Evolutionary conservation across 2,888 invertebrate genomes (phyloP).

Genomic region (Oscheius onirici): DNA sequence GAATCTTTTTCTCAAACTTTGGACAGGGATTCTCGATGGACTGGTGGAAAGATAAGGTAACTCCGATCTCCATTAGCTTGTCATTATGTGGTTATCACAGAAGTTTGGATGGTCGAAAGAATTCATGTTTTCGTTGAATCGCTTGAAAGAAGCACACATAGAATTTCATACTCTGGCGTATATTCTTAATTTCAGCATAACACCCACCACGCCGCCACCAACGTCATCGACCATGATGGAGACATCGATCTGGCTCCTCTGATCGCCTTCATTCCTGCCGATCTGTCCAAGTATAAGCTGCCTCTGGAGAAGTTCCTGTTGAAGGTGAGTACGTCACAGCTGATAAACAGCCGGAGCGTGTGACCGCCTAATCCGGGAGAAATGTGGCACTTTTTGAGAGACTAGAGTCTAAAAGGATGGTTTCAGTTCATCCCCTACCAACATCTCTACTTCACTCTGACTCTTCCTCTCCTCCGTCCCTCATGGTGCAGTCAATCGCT

Average conservation of each 20-base stretch:
- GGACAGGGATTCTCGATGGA: constrained; percentile 68
- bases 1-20: constrained; percentile 66
- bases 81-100: neutral
- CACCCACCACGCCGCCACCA: constrained; percentile 70
- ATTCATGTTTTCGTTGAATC: no score
- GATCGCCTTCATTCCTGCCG: constrained; percentile 67
- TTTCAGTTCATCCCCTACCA: constrained; percentile 67
- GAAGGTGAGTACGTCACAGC: constrained; percentile 32
- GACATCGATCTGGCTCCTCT: constrained; percentile 70
- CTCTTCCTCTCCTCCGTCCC: constrained; percentile 65
- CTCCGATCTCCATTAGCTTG: neutral
- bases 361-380: neutral
- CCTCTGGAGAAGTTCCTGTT: constrained; percentile 59
- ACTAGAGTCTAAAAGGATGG: neutral
- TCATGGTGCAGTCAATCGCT: constrained; percentile 68
- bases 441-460: constrained; percentile 67
- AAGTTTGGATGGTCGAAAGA: no score
- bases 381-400: neutral
- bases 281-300: constrained; percentile 64
- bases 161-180: neutral
- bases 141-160: no score
- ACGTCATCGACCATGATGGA: constrained; percentile 65
- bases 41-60: constrained; percentile 70
- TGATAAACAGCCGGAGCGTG: neutral
- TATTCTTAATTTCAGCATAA: constrained; percentile 56